These are phyloP conservation scores for Ctenicera cuprea DNA, from an alignment of 2,888 invertebrate genomes.

Conservation along the genomic window DNA sequence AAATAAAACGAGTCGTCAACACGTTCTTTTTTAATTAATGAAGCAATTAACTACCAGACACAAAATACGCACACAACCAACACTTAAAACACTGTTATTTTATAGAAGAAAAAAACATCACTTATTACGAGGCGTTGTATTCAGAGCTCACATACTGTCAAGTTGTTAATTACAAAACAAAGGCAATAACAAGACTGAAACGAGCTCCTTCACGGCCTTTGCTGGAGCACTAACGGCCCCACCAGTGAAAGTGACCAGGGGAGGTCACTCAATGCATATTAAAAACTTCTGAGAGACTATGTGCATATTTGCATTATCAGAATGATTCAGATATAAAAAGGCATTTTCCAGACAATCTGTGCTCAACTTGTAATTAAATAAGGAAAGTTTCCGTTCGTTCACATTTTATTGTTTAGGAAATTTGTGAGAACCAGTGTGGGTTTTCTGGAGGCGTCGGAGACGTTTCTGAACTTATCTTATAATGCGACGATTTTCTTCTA, in stretches of 20 bases:
- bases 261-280: slow-evolving; percentile 32
- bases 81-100: neutral
- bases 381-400: neutral
- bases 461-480: too few species aligned
- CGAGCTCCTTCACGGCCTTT: slow-evolving; percentile 57
- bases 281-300: slow-evolving; percentile 11
- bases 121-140: neutral
- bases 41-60: slow-evolving; percentile 5
- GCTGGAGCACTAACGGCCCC: slow-evolving; percentile 48
- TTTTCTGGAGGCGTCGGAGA: too few species aligned
- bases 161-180: slow-evolving; percentile 43
- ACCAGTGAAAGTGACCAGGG: slow-evolving; percentile 59
- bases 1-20: slow-evolving; percentile 21
- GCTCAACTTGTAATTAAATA: neutral
- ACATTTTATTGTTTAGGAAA: neutral
- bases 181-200: slow-evolving; percentile 51
- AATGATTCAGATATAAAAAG: neutral
- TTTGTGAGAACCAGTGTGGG: neutral
- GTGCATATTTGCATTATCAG: slow-evolving; percentile 9
- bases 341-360: neutral
- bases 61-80: neutral
- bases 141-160: slow-evolving; percentile 3
- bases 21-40: neutral
- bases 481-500: neutral
- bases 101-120: neutral